Evolutionary conservation across 2,888 invertebrate genomes (phyloP), one percentile per base, ranked within the genome.

Genomic region (Orchesellides sinensis): DNA sequence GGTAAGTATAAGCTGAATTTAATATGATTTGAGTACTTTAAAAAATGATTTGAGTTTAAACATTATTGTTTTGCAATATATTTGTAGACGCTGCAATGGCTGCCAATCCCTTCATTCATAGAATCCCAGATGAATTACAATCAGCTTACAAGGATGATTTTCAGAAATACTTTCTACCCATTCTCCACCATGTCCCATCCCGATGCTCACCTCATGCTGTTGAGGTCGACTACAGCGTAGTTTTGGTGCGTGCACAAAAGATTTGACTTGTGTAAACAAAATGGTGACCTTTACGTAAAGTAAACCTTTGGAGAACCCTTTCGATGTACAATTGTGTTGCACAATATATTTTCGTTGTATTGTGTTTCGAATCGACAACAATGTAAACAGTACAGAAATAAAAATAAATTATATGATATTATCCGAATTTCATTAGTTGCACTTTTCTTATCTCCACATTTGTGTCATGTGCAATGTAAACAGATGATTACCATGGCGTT

Each of bases 71-170:
- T 56, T 61, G 17, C 12, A 54, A 83, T 40, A 12, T 40, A n/a
- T 14, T 72, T 77, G 2, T 59, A 88, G 88, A 84, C 23, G 83
- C 87, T n/a, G 88, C 88, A 10, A 87, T 88, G 88, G 88, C 88
- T 59, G 87, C 87, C 0, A 88, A 88, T 73, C 87, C 88, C 17
- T 88, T 87, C 27, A 74, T 87, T 56, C 85, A 85, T 29, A 63
- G 87, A 32, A 88, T 88, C 59, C 88, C 88, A 6, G 17, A 17
- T 1, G 82, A 85, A 0, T 45, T 87, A 29, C 70, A 81, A 49
- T 68, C 80, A 0, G 81, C 63, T 1, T 88, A 86, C 83, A 87
- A 83, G 32, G 81, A 81, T 4, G 87, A 87, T 56, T 88, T 87
- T 40, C 69, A 83, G 8, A 78, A 81, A 12, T 80, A 79, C 49